These are phyloP conservation scores for Columba livia DNA, from an alignment of 2,113 vertebrate genomes.

Conservation along the genomic window DNA sequence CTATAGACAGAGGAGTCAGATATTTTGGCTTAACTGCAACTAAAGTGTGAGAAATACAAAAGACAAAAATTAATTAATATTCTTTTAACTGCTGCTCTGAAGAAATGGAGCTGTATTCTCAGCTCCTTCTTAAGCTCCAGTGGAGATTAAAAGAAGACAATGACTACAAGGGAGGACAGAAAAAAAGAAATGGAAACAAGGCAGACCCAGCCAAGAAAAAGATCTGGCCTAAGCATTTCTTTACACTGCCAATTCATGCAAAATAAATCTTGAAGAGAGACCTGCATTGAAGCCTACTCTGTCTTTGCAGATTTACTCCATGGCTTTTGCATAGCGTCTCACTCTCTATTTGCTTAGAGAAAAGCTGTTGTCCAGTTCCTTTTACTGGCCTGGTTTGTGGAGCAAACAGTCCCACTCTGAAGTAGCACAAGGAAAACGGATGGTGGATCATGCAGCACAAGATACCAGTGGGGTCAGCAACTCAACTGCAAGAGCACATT, in stretches of 20 bases:
- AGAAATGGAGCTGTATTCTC: background rate
- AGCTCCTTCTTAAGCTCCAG: background rate
- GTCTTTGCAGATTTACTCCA: background rate
- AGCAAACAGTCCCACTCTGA: background rate
- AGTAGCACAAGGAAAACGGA: background rate
- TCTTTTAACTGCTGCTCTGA: background rate
- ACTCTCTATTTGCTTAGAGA: background rate
- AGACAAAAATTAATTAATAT: constrained; percentile 3
- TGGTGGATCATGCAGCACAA: fast-evolving
- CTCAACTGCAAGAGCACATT: background rate
- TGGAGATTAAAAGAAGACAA: background rate
- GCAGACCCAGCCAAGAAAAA: background rate
- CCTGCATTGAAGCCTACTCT: background rate
- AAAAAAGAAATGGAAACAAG: background rate
- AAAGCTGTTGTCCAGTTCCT: background rate
- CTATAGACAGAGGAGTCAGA: background rate
- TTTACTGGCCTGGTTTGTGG: background rate
- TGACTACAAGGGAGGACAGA: background rate
- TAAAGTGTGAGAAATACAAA: background rate
- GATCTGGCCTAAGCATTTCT: background rate
- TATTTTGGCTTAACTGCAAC: constrained; percentile 3
- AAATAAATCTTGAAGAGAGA: background rate
- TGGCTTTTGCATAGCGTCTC: background rate
- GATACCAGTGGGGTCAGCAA: background rate
- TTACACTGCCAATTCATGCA: background rate